Conservation (phyloP, 1,140 invertebrate species). For the Telenomus remus region DNA sequence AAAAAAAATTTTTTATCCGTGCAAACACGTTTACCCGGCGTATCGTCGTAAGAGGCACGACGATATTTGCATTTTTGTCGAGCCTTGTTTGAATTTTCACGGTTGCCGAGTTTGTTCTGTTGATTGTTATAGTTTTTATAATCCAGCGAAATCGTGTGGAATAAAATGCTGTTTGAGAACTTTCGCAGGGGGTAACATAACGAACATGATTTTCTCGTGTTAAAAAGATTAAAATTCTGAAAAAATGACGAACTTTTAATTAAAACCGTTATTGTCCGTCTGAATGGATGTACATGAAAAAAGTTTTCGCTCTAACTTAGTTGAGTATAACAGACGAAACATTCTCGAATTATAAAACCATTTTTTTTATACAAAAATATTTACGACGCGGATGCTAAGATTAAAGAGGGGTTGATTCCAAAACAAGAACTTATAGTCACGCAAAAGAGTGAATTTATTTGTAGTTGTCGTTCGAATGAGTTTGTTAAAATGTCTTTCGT, state of each 20-base stretch:
- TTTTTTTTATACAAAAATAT: neutral
- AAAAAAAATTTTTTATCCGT: conserved; percentile 16
- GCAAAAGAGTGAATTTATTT: conserved; percentile 1
- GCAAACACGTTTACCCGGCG: conserved; percentile 16
- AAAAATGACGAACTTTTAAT: too few relatives aligned
- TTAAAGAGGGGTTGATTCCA: neutral
- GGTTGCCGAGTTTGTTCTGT: neutral
- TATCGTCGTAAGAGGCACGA: neutral
- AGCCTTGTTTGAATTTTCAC: conserved; percentile 10
- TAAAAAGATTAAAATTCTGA: too few relatives aligned
- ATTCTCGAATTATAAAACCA: too few relatives aligned
- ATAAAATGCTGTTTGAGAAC: neutral
- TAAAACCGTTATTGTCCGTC: too few relatives aligned
- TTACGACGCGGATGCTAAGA: neutral
- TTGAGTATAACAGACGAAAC: too few relatives aligned
- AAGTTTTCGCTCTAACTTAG: too few relatives aligned
- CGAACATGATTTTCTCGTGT: neutral
- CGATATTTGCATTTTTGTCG: conserved; percentile 18
- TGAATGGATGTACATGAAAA: too few relatives aligned
- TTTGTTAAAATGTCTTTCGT: neutral
- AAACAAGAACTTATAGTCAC: neutral
- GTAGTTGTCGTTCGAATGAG: neutral
- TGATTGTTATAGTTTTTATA: neutral
- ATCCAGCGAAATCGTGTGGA: neutral
- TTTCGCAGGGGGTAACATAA: too few relatives aligned